phyloP scores from a whole-genome alignment of 2,888 invertebrate species.

The Lingula anatina region DNA sequence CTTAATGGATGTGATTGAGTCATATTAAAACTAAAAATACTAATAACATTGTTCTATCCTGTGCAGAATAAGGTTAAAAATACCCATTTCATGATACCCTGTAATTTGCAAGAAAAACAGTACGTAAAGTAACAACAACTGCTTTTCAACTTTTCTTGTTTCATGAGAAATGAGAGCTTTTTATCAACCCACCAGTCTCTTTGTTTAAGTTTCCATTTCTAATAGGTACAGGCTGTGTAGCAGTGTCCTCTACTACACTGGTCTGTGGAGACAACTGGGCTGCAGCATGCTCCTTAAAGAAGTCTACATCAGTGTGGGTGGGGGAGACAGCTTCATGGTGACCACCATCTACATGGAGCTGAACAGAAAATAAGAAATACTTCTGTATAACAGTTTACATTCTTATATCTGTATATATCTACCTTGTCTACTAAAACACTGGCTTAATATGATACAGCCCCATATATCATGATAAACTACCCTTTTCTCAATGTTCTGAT shows the following conservation, averaged over 20 bases:
- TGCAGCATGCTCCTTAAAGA: conserved; percentile 71
- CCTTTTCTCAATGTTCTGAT: too few species aligned
- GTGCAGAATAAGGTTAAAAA: too few species aligned
- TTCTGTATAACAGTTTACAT: neutral
- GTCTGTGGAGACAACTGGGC: conserved; percentile 4
- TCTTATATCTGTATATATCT: neutral
- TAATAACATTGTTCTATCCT: too few species aligned
- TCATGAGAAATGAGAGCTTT: too few species aligned
- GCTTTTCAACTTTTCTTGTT: too few species aligned
- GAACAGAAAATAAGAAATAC: conserved; percentile 17
- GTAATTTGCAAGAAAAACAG: too few species aligned
- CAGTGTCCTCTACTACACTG: conserved; percentile 1
- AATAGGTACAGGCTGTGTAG: conserved; percentile 24
- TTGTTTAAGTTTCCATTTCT: conserved; percentile 24
- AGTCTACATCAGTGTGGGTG: conserved; percentile 72
- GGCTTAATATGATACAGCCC: too few species aligned
- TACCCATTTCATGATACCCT: too few species aligned
- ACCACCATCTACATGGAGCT: conserved; percentile 69
- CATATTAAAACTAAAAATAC: conserved; percentile 1
- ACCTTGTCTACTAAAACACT: too few species aligned
- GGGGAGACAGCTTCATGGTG: conserved; percentile 54
- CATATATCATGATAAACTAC: too few species aligned
- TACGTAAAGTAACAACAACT: too few species aligned
- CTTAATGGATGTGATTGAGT: neutral
- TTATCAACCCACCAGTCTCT: neutral